Conservation (phyloP, 2,113 vertebrate species). For the Edolisoma coerulescens region DNA sequence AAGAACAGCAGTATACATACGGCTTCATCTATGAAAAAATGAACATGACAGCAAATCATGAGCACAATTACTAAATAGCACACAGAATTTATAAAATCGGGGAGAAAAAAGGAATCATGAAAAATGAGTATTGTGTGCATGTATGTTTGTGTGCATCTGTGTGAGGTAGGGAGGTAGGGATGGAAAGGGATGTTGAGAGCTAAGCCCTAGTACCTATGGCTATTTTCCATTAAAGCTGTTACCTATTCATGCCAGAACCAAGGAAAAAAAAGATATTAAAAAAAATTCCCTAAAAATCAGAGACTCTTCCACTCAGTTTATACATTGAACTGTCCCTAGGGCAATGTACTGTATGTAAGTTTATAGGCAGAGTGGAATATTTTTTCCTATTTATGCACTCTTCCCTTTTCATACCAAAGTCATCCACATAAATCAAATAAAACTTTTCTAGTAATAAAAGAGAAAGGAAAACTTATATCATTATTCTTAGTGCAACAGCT, state of each 20-base stretch:
- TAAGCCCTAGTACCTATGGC: neutral
- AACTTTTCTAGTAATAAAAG: constrained; percentile 12
- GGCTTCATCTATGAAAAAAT: neutral
- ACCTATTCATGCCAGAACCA: neutral
- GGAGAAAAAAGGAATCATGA: neutral
- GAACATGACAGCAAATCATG: neutral
- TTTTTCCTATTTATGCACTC: neutral
- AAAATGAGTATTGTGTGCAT: neutral
- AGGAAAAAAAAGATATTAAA: neutral
- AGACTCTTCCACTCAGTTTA: neutral
- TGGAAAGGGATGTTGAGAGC: neutral
- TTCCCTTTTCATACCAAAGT: neutral
- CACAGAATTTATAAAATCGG: neutral
- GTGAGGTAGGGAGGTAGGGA: rapidly evolving
- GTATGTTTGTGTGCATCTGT: neutral
- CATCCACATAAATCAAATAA: constrained; percentile 4
- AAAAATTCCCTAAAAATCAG: neutral
- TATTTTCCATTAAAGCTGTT: neutral
- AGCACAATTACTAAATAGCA: neutral
- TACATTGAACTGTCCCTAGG: neutral
- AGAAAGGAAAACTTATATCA: neutral
- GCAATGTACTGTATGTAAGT: neutral
- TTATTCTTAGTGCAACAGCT: constrained; percentile 30
- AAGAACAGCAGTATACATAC: neutral
- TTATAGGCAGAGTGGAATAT: neutral